phyloP scores from a whole-genome alignment of 2,797 vertebrate genomes.

The Anguilla megastoma region DNA sequence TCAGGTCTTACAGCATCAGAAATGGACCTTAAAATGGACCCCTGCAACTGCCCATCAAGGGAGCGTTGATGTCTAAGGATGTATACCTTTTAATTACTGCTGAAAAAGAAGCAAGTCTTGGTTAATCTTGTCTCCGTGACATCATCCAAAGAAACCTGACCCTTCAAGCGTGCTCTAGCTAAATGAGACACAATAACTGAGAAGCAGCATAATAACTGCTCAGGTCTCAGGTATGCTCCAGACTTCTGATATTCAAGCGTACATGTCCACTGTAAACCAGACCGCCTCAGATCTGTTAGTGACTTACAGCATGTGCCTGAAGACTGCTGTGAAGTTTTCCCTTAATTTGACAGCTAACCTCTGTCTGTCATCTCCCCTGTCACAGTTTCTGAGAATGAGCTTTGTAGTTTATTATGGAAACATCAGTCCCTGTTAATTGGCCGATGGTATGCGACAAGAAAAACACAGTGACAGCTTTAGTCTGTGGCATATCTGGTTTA shows the following conservation, averaged over 20 bases:
- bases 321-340: neutral
- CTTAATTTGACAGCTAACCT: neutral
- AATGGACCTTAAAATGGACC: slow-evolving; percentile 5
- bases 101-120: neutral
- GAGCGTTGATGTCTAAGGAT: neutral
- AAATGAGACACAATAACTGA: neutral
- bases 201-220: neutral
- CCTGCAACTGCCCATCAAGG: neutral
- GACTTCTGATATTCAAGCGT: neutral
- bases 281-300: slow-evolving; percentile 1
- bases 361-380: slow-evolving; percentile 28
- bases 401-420: slow-evolving; percentile 45
- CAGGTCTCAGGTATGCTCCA: neutral
- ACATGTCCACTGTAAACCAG: slow-evolving; percentile 5
- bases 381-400: slow-evolving; percentile 41
- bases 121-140: neutral
- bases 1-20: neutral
- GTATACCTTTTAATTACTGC: slow-evolving; percentile 15
- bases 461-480: slow-evolving; percentile 28
- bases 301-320: neutral
- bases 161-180: neutral
- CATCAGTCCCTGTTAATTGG: slow-evolving; percentile 40
- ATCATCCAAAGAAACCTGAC: neutral
- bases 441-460: slow-evolving; percentile 29
- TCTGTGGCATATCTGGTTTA: slow-evolving; percentile 34